phyloP scores from a whole-genome alignment of 2,797 vertebrate species.

The Cossypha caffra region DNA sequence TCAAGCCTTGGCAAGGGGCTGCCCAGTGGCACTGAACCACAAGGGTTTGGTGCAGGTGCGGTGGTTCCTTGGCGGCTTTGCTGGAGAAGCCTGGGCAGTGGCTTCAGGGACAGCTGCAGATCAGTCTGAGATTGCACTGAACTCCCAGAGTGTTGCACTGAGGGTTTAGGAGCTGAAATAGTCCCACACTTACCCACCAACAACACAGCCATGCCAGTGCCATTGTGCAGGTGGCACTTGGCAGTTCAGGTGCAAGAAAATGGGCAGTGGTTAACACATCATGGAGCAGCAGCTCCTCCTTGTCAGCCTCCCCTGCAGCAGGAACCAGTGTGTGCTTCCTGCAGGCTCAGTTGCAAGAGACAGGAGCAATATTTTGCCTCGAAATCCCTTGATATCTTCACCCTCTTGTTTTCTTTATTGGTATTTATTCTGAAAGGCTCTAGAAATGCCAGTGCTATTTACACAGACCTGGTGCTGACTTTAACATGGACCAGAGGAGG shows the following conservation, averaged over 20 bases:
- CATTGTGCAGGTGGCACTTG: background rate
- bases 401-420: conserved; percentile 33
- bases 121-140: background rate
- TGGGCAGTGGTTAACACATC: background rate
- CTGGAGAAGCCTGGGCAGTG: too few species aligned
- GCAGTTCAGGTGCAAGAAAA: background rate
- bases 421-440: conserved; percentile 38
- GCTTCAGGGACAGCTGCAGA: too few species aligned
- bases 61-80: too few species aligned
- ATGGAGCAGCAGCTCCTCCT: background rate
- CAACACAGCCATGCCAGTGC: fast-evolving
- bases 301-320: background rate
- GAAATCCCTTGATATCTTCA: background rate
- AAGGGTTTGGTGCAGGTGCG: too few species aligned
- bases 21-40: too few species aligned
- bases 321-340: background rate
- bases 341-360: background rate
- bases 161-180: background rate
- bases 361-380: background rate
- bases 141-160: background rate
- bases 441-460: conserved; percentile 46
- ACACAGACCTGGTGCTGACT: background rate
- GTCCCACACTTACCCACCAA: background rate
- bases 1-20: too few species aligned
- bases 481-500: background rate